Evolutionary conservation across 2,888 invertebrate genomes (phyloP).

Genomic region (Lasioglossum villosulum): DNA sequence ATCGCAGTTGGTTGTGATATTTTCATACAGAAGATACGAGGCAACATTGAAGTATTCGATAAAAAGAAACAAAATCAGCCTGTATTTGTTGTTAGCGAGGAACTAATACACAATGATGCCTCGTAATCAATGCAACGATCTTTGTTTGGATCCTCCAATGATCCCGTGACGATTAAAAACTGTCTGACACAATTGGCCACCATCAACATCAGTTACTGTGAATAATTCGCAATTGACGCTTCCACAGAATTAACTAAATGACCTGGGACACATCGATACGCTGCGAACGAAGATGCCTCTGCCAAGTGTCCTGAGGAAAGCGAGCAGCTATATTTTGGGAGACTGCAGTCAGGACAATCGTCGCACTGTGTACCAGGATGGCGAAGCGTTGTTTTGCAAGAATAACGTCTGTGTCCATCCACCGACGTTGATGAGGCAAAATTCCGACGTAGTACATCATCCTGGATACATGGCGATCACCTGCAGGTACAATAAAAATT

Average conservation of each 20-base stretch:
- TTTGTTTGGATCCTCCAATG: not conserved
- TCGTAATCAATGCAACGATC: constrained; percentile 27
- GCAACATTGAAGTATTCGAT: not conserved
- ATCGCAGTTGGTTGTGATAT: constrained; percentile 46
- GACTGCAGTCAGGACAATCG: constrained; percentile 87
- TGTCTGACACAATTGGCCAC: not conserved
- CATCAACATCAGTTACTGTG: too few species aligned
- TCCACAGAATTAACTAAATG: constrained; percentile 48
- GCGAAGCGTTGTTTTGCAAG: constrained; percentile 95
- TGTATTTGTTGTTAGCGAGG: not conserved
- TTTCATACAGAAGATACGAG: constrained; percentile 39
- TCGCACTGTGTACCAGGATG: constrained; percentile 89
- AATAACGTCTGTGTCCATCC: constrained; percentile 99
- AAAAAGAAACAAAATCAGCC: constrained; percentile 10
- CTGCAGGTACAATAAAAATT: constrained; percentile 92
- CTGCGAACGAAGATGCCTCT: constrained; percentile 88
- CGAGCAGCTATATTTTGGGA: constrained; percentile 92
- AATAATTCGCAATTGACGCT: not conserved
- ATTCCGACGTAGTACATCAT: constrained; percentile 94
- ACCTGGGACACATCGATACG: constrained; percentile 14
- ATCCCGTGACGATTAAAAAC: constrained; percentile 15
- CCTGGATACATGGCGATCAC: constrained; percentile 96
- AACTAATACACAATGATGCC: constrained; percentile 13
- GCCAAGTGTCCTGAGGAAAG: constrained; percentile 90
- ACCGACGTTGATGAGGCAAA: constrained; percentile 92